Evolutionary conservation across 2,113 vertebrate species (phyloP).

Genomic region (Motacilla tschutschensis): DNA sequence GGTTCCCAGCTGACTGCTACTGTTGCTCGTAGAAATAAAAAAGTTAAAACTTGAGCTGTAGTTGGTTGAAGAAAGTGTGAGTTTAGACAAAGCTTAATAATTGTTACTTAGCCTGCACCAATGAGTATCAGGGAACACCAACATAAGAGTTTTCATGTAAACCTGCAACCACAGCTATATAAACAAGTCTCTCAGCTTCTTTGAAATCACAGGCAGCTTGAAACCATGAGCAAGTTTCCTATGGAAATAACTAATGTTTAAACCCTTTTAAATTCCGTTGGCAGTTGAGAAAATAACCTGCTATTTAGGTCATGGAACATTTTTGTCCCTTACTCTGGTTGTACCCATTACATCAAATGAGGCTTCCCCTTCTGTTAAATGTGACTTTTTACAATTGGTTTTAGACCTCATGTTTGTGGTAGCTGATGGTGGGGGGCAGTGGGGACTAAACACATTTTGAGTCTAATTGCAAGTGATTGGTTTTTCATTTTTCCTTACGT

Average conservation of each 20-base stretch:
- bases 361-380: neutral
- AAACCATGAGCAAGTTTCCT: neutral
- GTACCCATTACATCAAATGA: neutral
- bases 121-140: neutral
- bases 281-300: neutral
- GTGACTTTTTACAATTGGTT: neutral
- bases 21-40: neutral
- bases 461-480: constrained; percentile 31
- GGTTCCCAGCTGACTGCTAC: neutral
- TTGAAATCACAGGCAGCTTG: neutral
- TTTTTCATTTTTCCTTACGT: constrained; percentile 49
- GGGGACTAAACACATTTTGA: neutral
- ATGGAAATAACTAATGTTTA: neutral
- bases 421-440: neutral
- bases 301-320: neutral
- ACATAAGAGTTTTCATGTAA: neutral
- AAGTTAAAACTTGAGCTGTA: neutral
- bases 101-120: neutral
- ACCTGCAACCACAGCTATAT: neutral
- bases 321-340: neutral
- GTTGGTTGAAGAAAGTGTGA: neutral
- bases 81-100: neutral
- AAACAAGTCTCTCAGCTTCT: neutral
- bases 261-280: neutral
- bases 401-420: neutral